Conservation (phyloP, 2,888 invertebrate genomes). For the Sycophila texana region DNA sequence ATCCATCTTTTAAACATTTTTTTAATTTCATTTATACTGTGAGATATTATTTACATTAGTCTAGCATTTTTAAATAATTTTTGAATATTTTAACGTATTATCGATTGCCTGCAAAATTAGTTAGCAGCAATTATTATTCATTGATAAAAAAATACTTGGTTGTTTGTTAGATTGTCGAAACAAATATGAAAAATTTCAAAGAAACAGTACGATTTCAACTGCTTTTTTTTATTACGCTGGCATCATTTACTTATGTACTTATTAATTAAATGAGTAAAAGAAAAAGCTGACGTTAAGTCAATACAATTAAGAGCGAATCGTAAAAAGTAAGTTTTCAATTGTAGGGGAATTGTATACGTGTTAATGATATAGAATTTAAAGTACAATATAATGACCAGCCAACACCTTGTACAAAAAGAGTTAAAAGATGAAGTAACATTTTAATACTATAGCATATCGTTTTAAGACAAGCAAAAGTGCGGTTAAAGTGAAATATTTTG, state of each 20-base stretch:
- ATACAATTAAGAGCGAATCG: constrained; percentile 8
- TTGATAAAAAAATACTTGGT: constrained; percentile 43
- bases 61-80: no score
- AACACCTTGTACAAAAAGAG: constrained; percentile 36
- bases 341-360: not conserved
- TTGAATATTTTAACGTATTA: no score
- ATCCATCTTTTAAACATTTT: no score
- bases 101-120: no score
- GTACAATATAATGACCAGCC: constrained; percentile 26
- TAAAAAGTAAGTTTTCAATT: not conserved
- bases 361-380: not conserved
- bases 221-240: constrained; percentile 17
- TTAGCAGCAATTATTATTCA: not conserved
- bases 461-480: not conserved
- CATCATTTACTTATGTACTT: not conserved
- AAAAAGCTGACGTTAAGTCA: constrained; percentile 1
- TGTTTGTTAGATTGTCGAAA: constrained; percentile 38
- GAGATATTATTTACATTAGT: no score
- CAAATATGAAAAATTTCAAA: not conserved
- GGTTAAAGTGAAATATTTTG: not conserved
- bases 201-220: not conserved
- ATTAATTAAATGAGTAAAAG: not conserved
- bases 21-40: no score
- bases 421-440: constrained; percentile 4
- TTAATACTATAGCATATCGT: constrained; percentile 2